Evolutionary conservation across 2,113 vertebrate genomes (phyloP), one percentile per base, ranked within the genome.

Genomic region (Dipodomys spectabilis): DNA sequence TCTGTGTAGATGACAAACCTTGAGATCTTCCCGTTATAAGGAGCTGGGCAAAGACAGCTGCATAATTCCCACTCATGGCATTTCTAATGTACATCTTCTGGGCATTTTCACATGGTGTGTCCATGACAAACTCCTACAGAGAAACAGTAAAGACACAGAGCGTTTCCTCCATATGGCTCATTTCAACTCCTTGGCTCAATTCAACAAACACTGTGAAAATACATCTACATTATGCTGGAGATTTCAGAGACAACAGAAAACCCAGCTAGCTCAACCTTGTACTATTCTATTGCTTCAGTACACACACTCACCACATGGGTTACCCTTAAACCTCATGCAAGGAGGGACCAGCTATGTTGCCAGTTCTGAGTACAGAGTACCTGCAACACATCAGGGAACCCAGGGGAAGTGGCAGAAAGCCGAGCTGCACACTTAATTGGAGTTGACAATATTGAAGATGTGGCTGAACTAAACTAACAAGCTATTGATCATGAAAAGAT

Each of bases 1-100:
- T 19, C 71, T 30, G 27, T 7, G 7, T 18, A 19, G 30, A 30
- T 15, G 25, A 90, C 97, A 64, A 74, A 98, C 98, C 98, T 88
- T 98, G 97, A 30, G 94, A 96, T 68, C 82, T 92, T 85, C 97
- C 98, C 1, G 95, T 80, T 15, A 97, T n/a, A 30, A 97, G 91
- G 74, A 98, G 97, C 83, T 98, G 98, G 81, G 98, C 97, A 20
- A 98, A 98, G 71, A 98, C 97, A 0, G 92, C 94, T 0, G 97
- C 94, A 0, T 95, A 96, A 72, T 98, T 94, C 79, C 97, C 95
- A 9, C 91, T 80, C 97, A 96, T 97, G 28, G 96, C 92, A 0
- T 98, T 98, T 30, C 98, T 95, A 0, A 98, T 97, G 88, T 97
- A 98, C 97, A 97, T 98, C 93, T 98, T 98, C 92, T 97, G 85